Percentiles rank a stretch among this genome's conserved stretches.
Conservation (phyloP, 2,797 vertebrate genomes). For the Acanthurus lineatus region DNA sequence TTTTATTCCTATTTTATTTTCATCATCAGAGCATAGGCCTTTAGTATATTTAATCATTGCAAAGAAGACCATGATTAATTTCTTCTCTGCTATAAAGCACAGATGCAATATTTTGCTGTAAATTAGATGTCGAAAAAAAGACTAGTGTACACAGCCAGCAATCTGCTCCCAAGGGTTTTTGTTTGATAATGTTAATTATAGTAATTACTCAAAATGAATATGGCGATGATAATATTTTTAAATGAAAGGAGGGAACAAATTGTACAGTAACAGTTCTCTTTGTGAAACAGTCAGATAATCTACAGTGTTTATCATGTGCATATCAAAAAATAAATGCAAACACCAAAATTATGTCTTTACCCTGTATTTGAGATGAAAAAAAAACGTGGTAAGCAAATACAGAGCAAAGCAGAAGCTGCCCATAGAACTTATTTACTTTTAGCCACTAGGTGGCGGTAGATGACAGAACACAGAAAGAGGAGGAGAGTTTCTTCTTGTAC, state of each 20-base stretch:
- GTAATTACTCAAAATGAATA: not conserved
- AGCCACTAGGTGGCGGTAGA: conserved; percentile 77
- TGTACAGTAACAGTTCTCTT: not conserved
- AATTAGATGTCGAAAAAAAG: not conserved
- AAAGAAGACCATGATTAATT: not conserved
- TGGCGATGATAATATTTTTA: not conserved
- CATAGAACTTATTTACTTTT: not conserved
- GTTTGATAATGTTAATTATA: conserved; percentile 1
- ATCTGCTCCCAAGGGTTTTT: not conserved
- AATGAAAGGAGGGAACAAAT: not conserved
- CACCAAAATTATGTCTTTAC: not conserved
- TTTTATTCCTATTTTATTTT: not conserved
- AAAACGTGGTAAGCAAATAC: conserved; percentile 22
- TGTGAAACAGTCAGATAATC: not conserved
- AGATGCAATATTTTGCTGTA: not conserved
- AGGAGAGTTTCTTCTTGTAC: not conserved
- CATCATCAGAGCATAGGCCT: not conserved
- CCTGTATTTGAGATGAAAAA: not conserved
- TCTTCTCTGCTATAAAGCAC: not conserved
- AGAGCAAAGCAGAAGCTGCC: not conserved
- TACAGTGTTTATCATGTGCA: not conserved
- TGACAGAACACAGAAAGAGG: conserved; percentile 39
- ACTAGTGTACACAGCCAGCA: not conserved
- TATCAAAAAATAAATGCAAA: not conserved
- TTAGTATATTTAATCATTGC: not conserved